Evolutionary conservation across 2,797 vertebrate species (phyloP), one percentile per base, ranked within the genome.

Genomic region (Poeciliopsis infans): DNA sequence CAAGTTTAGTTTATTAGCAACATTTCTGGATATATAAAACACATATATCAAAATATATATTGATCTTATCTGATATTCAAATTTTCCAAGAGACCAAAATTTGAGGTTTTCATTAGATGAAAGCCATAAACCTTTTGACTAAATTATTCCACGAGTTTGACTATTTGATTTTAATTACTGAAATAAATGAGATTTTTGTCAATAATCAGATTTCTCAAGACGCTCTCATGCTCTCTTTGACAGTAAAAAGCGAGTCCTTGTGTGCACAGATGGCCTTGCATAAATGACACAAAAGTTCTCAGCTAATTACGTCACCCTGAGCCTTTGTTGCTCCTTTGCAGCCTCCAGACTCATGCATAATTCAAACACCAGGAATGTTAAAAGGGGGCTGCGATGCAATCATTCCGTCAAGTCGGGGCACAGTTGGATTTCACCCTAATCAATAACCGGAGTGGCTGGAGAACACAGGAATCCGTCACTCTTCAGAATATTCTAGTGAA

Each of bases 271-370:
- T 68, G 36, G 20, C 23, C 8, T 41, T 68, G 64, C 18, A 11
- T 41, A 33, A 61, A 31, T 18, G 18, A 46, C 15, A 28, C 68
- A 45, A n/a, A 61, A 15, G 68, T 70, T 70, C 6, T 28, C 68
- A 46, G 41, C 25, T 70, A 45, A 53, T 51, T 28, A 53, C 6
- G 5, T 41, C 15, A 33, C 11, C 28, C 0, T 7, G 25, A 77
- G 43, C 8, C 61, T 53, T 49, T 28, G 43, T 55, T 33, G 4
- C 28, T n/a, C 36, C 20, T 78, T 49, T 72, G 47, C 36, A 73
- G 59, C 36, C 57, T 81, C 73, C 59, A 36, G 49, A 23, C 57
- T 82, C 64, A 47, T 83, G 55, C 23, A 82, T 83, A 76, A 84
- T 84, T 84, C 78, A 87, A 43, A 36, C 36, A 10, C 5, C 75